A percentile compares a stretch with the other conserved stretches of the same genome.
These are phyloP conservation scores for Coptodon bakossiorum DNA, from an alignment of 2,113 vertebrate species.

Conservation along the genomic window DNA sequence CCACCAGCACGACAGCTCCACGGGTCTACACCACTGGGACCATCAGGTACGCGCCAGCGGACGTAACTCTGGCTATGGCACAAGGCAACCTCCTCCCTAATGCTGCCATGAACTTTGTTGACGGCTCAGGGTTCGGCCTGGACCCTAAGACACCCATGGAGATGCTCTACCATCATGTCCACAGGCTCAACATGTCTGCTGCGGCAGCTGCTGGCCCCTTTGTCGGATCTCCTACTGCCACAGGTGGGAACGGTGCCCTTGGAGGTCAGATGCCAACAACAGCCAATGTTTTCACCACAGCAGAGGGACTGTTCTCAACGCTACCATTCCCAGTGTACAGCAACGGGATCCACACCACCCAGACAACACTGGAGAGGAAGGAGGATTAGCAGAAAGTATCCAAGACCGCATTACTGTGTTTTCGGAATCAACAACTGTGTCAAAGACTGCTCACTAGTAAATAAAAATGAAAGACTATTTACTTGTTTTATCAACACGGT, in stretches of 20 bases:
- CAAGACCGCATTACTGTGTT: slow-evolving; percentile 83
- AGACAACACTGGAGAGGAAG: slow-evolving; percentile 95
- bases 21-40: slow-evolving; percentile 98
- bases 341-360: slow-evolving; percentile 95
- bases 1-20: slow-evolving; percentile 85
- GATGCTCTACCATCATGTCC: slow-evolving; percentile 99
- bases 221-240: slow-evolving; percentile 69
- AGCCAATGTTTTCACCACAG: slow-evolving; percentile 94
- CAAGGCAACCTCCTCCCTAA: slow-evolving; percentile 94
- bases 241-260: slow-evolving; percentile 79
- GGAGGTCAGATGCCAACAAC: slow-evolving; percentile 85
- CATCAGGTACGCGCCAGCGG: slow-evolving; percentile 96
- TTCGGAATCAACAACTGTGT: slow-evolving; percentile 67
- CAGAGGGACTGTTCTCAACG: slow-evolving; percentile 96
- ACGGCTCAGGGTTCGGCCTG: slow-evolving; percentile 87
- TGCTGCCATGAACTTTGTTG: slow-evolving; percentile 93
- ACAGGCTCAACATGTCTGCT: slow-evolving; percentile 94
- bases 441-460: slow-evolving; percentile 39
- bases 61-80: slow-evolving; percentile 92
- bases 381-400: slow-evolving; percentile 83
- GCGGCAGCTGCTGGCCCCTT: slow-evolving; percentile 75
- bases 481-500: slow-evolving; percentile 71
- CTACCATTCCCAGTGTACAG: slow-evolving; percentile 98
- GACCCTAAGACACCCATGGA: slow-evolving; percentile 99
- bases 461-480: slow-evolving; percentile 23